Conservation (phyloP, 2,888 invertebrate species). For the Diarsia mendica region DNA sequence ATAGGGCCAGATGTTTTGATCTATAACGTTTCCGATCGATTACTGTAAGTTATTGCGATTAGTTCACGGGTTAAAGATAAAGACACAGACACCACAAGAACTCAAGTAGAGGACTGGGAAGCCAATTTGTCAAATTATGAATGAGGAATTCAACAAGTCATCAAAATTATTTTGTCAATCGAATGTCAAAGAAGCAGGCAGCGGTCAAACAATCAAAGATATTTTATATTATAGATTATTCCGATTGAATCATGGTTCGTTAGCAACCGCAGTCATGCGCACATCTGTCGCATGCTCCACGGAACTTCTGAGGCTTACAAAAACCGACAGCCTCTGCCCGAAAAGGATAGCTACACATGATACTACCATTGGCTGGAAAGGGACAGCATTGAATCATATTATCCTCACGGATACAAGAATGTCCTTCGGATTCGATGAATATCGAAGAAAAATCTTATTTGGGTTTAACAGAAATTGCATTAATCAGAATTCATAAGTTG, state of each 20-base stretch:
- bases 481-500: slow-evolving; percentile 73
- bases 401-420: slow-evolving; percentile 77
- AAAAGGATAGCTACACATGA: slow-evolving; percentile 77
- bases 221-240: slow-evolving; percentile 87
- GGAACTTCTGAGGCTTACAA: slow-evolving; percentile 87
- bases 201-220: slow-evolving; percentile 85
- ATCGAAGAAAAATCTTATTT: slow-evolving; percentile 73
- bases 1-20: slow-evolving; percentile 48
- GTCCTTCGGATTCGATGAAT: slow-evolving; percentile 79
- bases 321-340: slow-evolving; percentile 82
- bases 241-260: slow-evolving; percentile 88
- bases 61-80: slow-evolving; percentile 27
- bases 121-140: slow-evolving; percentile 27
- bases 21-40: slow-evolving; percentile 40
- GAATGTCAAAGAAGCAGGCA: slow-evolving; percentile 76
- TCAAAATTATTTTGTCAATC: slow-evolving; percentile 63
- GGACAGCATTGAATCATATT: slow-evolving; percentile 77
- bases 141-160: slow-evolving; percentile 35
- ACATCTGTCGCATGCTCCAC: slow-evolving; percentile 89
- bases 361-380: slow-evolving; percentile 68
- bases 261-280: slow-evolving; percentile 87
- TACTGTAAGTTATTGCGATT: slow-evolving; percentile 44
- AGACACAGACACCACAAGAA: background rate
- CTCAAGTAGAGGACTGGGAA: slow-evolving; percentile 3
- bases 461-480: slow-evolving; percentile 68